Evolutionary conservation across 2,888 invertebrate genomes (phyloP), one percentile per base, ranked within the genome.

Genomic region (Peribatodes rhomboidaria): DNA sequence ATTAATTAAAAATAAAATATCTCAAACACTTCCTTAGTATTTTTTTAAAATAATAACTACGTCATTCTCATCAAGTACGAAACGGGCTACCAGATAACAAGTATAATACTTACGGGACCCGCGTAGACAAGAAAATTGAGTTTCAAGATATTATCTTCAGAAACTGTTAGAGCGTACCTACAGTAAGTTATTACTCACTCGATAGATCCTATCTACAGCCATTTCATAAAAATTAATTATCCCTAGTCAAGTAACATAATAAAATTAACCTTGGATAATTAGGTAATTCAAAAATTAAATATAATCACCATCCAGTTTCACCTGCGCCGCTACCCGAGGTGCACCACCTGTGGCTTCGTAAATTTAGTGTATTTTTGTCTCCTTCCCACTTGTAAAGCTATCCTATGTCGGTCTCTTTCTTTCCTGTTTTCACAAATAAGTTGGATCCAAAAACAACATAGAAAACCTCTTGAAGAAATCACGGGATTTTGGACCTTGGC

Each of bases 261-360:
- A 27, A 4, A 27, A 20, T 33, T 18, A 27, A 9, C 16, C 10
- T 18, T n/a, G 4, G 18, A 39, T 61, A 54, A 54, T 55, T 31
- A 61, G 3, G 9, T 53, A 33, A 56, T 33, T 31, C 39, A 50
- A 42, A 42, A 22, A 27, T 52, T 33, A 66, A 73, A 73, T n/a
- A 72, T 67, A 74, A 61, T 71, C 62, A 33, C 10, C 27, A 60
- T 74, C 83, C 84, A 84, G 66, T 67, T 66, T 68, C 31, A 63
- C 86, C 74, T 83, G 78, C 73, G 72, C 65, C 84, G 83, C 88
- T 92, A 88, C 91, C 49, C 90, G 87, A 89, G 91, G 92, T 88
- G 80, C 89, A 88, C 91, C 92, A 93, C 93, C 93, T 93, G 93
- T 93, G 87, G 93, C 91, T 92, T 85, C 87, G 90, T 90, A 92